These are phyloP conservation scores for Amiota minor DNA, from an alignment of 2,888 invertebrate species.

Conservation along the genomic window DNA sequence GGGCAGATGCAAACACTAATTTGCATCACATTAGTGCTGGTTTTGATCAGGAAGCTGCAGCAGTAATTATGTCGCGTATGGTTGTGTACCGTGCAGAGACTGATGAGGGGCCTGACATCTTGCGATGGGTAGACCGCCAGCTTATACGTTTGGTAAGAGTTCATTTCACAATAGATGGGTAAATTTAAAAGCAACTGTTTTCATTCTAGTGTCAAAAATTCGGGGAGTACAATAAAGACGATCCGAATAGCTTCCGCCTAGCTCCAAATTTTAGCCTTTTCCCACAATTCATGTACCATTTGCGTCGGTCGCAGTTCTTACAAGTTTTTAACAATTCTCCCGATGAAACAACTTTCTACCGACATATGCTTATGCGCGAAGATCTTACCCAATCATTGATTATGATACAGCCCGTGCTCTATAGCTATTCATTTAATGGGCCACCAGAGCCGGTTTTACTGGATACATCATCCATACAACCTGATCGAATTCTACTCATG, in stretches of 20 bases:
- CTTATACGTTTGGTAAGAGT: slow-evolving; percentile 93
- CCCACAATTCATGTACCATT: slow-evolving; percentile 99
- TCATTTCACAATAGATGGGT: too few relatives aligned
- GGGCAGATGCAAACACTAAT: slow-evolving; percentile 95
- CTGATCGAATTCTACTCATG: slow-evolving; percentile 97
- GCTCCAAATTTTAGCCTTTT: slow-evolving; percentile 98
- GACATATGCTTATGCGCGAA: slow-evolving; percentile 97
- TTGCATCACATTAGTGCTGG: slow-evolving; percentile 93
- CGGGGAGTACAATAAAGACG: slow-evolving; percentile 98
- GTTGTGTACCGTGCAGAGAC: slow-evolving; percentile 97
- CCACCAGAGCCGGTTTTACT: slow-evolving; percentile 97
- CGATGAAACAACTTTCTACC: slow-evolving; percentile 98
- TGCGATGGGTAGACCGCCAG: slow-evolving; percentile 99
- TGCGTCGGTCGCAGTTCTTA: slow-evolving; percentile 97
- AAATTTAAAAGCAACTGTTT: too few relatives aligned
- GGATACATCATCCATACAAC: slow-evolving; percentile 97
- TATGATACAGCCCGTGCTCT: slow-evolving; percentile 99
- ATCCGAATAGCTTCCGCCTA: slow-evolving; percentile 95
- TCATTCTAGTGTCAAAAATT: slow-evolving; percentile 96
- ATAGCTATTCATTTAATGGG: slow-evolving; percentile 98
- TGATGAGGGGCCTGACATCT: slow-evolving; percentile 96
- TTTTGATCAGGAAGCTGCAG: slow-evolving; percentile 98
- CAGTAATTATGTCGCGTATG: slow-evolving; percentile 96
- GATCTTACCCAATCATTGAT: slow-evolving; percentile 97
- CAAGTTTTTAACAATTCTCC: slow-evolving; percentile 99